phyloP scores from a whole-genome alignment of 2,888 invertebrate genomes.

The Chironomus tentans region DNA sequence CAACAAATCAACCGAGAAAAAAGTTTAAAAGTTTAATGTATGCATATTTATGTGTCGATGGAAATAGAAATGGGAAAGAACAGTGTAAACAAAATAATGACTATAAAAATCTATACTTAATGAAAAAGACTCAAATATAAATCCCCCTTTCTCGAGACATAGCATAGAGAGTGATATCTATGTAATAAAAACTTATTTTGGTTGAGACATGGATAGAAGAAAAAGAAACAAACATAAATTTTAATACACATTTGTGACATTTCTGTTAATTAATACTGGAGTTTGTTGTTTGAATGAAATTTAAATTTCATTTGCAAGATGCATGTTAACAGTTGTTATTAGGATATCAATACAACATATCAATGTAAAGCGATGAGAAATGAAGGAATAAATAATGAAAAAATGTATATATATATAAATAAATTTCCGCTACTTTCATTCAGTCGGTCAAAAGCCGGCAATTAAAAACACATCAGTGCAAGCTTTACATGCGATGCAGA shows the following conservation, averaged over 20 bases:
- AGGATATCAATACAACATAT: too few relatives aligned
- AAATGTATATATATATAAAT: not conserved
- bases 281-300: not conserved
- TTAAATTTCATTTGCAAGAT: not conserved
- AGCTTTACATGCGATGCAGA: not conserved
- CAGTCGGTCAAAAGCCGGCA: not conserved
- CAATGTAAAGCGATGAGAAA: too few relatives aligned
- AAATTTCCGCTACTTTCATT: not conserved
- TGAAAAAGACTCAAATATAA: too few relatives aligned
- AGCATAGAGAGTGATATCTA: too few relatives aligned
- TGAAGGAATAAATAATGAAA: not conserved
- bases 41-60: too few relatives aligned
- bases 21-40: too few relatives aligned
- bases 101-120: too few relatives aligned
- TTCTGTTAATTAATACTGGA: not conserved
- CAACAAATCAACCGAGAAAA: too few relatives aligned
- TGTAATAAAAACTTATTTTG: not conserved
- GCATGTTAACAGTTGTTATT: not conserved
- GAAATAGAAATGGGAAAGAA: not conserved
- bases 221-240: not conserved
- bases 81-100: constrained; percentile 7
- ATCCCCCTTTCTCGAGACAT: too few relatives aligned
- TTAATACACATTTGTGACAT: constrained; percentile 7
- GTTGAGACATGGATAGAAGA: not conserved
- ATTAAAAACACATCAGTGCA: constrained; percentile 22